These are phyloP conservation scores for Babylonia areolata DNA, from an alignment of 1,140 invertebrate species.

Conservation along the genomic window DNA sequence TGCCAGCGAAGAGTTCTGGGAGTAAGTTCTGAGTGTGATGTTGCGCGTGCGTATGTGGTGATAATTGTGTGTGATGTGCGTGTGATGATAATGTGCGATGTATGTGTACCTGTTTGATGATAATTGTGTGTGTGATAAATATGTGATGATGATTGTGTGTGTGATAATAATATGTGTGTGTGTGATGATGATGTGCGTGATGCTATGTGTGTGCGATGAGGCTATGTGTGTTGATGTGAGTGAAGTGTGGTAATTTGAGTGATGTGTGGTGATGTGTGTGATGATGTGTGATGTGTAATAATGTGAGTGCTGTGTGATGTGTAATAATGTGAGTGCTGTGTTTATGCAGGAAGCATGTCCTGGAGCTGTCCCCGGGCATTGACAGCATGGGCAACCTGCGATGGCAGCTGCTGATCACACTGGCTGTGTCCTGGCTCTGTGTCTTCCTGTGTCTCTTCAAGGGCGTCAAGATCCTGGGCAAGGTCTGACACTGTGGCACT, in stretches of 20 bases:
- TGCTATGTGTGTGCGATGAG: too few relatives aligned
- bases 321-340: background rate
- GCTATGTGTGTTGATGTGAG: too few relatives aligned
- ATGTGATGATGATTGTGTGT: background rate
- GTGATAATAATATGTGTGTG: background rate
- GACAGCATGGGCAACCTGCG: conserved; percentile 91
- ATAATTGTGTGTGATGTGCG: background rate
- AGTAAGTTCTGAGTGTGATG: conserved; percentile 57
- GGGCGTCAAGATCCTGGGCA: conserved; percentile 96
- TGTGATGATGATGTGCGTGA: background rate
- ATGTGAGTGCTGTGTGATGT: background rate
- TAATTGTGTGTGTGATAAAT: background rate
- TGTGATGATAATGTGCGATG: background rate
- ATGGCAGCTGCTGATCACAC: conserved; percentile 91
- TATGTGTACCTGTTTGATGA: too few relatives aligned
- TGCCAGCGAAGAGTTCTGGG: conserved; percentile 71
- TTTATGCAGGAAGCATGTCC: conserved; percentile 67
- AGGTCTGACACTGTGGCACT: conserved; percentile 78
- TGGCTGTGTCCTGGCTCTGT: conserved; percentile 94
- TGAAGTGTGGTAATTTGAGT: too few relatives aligned
- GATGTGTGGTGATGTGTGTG: too few relatives aligned
- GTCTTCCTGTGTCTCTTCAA: conserved; percentile 99
- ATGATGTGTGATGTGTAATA: background rate
- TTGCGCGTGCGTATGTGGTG: background rate
- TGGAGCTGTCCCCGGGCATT: conserved; percentile 93